Conservation (phyloP, 2,888 invertebrate genomes). For the Apamea anceps region DNA sequence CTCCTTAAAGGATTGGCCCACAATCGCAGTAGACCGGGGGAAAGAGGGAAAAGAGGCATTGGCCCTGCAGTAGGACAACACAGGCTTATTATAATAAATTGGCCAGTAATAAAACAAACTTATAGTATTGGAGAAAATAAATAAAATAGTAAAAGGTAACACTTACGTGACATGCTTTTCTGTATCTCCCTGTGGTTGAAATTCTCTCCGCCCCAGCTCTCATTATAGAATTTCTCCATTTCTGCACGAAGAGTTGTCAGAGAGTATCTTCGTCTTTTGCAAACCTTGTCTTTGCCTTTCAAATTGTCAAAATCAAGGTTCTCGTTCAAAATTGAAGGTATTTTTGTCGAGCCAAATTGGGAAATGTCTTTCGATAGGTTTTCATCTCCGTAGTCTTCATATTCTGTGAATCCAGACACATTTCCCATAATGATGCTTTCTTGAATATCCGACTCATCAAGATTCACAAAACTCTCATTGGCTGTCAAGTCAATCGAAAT, state of each 20-base stretch:
- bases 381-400: conserved; percentile 73
- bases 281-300: conserved; percentile 82
- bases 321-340: conserved; percentile 84
- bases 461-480: conserved; percentile 67
- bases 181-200: conserved; percentile 90
- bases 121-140: neutral
- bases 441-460: conserved; percentile 72
- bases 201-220: conserved; percentile 92
- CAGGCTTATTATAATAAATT: neutral
- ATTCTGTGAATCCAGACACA: conserved; percentile 81
- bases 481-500: conserved; percentile 78
- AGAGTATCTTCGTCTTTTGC: conserved; percentile 81
- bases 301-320: conserved; percentile 87
- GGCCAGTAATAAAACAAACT: neutral
- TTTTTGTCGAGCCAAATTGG: conserved; percentile 84
- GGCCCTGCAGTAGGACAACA: neutral
- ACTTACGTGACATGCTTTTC: conserved; percentile 92
- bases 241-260: conserved; percentile 85
- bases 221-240: conserved; percentile 92
- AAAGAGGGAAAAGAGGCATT: neutral
- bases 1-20: neutral
- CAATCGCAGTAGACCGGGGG: neutral
- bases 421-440: conserved; percentile 86
- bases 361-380: conserved; percentile 66
- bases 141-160: neutral